Evolutionary conservation across 2,888 invertebrate species (phyloP).

Genomic region (Cremastinae sp.): DNA sequence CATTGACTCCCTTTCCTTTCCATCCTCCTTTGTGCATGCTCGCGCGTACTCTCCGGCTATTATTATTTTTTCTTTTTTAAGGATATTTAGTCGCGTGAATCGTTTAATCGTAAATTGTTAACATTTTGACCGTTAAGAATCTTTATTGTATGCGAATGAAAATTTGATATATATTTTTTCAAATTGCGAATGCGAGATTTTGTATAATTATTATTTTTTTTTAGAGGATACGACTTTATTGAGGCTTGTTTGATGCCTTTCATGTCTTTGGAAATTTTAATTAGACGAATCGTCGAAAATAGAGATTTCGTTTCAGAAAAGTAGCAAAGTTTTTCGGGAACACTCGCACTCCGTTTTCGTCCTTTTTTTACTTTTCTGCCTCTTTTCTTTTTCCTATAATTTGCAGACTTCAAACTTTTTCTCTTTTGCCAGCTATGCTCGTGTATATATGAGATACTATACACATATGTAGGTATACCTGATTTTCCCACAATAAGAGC

Average conservation of each 20-base stretch:
- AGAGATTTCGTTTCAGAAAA: conserved; percentile 29
- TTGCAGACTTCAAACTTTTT: conserved; percentile 15
- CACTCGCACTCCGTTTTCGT: neutral
- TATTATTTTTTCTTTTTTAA: no score
- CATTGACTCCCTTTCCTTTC: conserved; percentile 1
- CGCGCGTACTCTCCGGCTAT: conserved; percentile 4
- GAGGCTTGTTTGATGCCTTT: no score
- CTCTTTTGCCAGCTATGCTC: conserved; percentile 14
- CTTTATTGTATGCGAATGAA: no score
- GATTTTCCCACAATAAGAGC: neutral
- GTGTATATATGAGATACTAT: no score
- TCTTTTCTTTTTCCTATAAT: conserved; percentile 14
- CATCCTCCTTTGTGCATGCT: conserved; percentile 17
- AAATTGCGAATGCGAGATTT: no score
- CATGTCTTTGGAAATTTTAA: conserved; percentile 20
- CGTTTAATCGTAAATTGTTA: neutral
- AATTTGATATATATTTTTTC: no score
- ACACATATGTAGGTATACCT: no score
- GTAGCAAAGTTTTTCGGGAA: conserved; percentile 16
- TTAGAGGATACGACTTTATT: no score
- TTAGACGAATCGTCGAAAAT: conserved; percentile 35
- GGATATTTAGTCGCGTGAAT: neutral
- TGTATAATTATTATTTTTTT: no score
- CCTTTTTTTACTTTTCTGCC: neutral
- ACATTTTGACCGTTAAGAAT: no score